A percentile compares a stretch with the other conserved stretches of the same genome.
Evolutionary conservation across 1,140 invertebrate species (phyloP).

Genomic region (Cydia fagiglandana): DNA sequence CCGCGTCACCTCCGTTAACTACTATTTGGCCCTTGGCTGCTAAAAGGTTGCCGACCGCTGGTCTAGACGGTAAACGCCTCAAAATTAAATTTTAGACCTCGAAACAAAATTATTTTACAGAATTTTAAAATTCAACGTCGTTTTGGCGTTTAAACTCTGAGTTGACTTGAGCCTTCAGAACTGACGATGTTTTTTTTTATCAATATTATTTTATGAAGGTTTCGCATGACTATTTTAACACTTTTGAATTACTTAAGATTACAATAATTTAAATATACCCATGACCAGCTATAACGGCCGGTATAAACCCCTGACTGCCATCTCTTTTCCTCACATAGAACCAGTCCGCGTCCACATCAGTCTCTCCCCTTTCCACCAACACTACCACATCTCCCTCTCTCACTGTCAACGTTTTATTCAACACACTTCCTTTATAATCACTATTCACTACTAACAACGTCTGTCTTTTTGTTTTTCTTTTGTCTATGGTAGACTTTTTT

Average conservation of each 20-base stretch:
- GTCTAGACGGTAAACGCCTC: no score
- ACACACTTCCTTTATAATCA: constrained; percentile 81
- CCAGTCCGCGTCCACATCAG: constrained; percentile 81
- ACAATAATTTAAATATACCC: constrained; percentile 82
- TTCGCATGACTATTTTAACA: not conserved
- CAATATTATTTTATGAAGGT: no score
- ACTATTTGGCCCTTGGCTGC: no score
- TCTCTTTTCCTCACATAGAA: constrained; percentile 86
- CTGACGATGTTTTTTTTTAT: no score
- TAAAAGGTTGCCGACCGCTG: no score
- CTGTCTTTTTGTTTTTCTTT: constrained; percentile 71
- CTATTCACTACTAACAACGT: constrained; percentile 84
- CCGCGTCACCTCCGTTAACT: no score
- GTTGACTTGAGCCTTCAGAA: no score
- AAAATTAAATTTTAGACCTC: no score
- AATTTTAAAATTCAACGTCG: no score
- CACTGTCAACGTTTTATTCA: constrained; percentile 82
- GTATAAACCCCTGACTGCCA: constrained; percentile 87
- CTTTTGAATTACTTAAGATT: not conserved
- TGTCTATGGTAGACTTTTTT: constrained; percentile 47
- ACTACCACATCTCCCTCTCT: constrained; percentile 87
- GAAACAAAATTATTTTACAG: no score
- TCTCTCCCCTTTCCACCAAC: constrained; percentile 79
- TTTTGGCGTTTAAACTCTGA: no score
- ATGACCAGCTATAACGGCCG: constrained; percentile 86